phyloP scores from a whole-genome alignment of 2,888 invertebrate genomes.

The Heterodera filipjevi region DNA sequence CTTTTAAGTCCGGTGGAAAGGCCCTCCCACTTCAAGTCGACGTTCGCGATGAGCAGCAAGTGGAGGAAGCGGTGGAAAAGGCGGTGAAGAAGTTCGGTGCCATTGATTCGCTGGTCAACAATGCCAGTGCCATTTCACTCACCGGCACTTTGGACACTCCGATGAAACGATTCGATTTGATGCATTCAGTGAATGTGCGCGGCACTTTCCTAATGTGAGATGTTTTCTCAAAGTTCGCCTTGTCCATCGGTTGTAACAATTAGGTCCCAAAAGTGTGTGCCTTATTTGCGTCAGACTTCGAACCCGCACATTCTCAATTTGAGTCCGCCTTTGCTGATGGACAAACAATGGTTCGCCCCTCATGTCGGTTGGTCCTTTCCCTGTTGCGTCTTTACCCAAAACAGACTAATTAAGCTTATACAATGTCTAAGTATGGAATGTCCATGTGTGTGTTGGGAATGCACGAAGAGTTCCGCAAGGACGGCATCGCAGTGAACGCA shows the following conservation, averaged over 20 bases:
- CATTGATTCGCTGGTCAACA: conserved; percentile 90
- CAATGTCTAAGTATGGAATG: conserved; percentile 89
- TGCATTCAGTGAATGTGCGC: conserved; percentile 89
- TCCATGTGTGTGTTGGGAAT: conserved; percentile 91
- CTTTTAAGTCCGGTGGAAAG: conserved; percentile 75
- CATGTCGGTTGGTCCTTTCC: conserved; percentile 67
- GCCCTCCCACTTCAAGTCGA: conserved; percentile 85
- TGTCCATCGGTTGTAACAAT: background rate
- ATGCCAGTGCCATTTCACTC: conserved; percentile 85
- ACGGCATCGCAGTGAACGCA: conserved; percentile 88
- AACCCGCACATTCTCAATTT: conserved; percentile 95
- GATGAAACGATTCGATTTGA: conserved; percentile 94
- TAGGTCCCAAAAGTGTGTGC: conserved; percentile 82
- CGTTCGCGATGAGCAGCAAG: conserved; percentile 80
- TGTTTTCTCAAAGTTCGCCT: background rate
- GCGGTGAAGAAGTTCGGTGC: conserved; percentile 77
- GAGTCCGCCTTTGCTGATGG: conserved; percentile 89
- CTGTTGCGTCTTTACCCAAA: background rate
- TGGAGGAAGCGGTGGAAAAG: conserved; percentile 66
- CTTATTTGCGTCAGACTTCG: conserved; percentile 79
- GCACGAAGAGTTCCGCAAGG: conserved; percentile 83
- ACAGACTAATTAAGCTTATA: conserved; percentile 77
- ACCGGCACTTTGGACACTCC: conserved; percentile 75
- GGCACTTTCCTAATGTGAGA: conserved; percentile 90
- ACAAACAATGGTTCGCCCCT: conserved; percentile 77